Conservation (phyloP, 2,888 invertebrate species). For the Stomorhina lunata region DNA sequence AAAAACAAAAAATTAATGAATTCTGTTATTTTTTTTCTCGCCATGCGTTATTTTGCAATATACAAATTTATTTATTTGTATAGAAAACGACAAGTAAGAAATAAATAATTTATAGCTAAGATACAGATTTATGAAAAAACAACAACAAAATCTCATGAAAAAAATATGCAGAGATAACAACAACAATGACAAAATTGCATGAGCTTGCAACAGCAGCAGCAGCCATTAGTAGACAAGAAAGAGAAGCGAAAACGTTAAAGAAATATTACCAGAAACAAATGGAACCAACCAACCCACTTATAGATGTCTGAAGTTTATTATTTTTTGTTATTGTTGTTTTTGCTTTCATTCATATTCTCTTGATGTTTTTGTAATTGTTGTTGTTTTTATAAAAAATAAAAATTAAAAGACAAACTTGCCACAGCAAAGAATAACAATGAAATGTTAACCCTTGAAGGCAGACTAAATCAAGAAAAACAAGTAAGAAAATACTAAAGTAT, state of each 20-base stretch:
- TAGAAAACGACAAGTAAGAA: background rate
- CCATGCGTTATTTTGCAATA: slow-evolving; percentile 17
- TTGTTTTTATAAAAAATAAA: background rate
- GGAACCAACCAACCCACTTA: slow-evolving; percentile 46
- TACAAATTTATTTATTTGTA: slow-evolving; percentile 29
- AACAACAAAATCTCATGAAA: background rate
- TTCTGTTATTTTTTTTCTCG: no score
- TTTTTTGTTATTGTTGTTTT: background rate
- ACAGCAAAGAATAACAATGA: background rate
- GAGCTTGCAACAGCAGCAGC: background rate
- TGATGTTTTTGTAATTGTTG: background rate
- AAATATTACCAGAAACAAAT: slow-evolving; percentile 2
- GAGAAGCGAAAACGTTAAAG: background rate
- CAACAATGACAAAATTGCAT: slow-evolving; percentile 11
- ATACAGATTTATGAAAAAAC: background rate
- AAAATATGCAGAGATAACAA: slow-evolving; percentile 1
- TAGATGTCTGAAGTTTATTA: slow-evolving; percentile 42
- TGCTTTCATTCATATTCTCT: slow-evolving; percentile 1
- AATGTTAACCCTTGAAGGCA: background rate
- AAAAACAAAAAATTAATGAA: slow-evolving; percentile 26
- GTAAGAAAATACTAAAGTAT: no score
- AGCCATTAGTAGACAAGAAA: background rate
- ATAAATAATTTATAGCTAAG: slow-evolving; percentile 25
- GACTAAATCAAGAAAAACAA: background rate
- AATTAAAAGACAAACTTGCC: slow-evolving; percentile 1